Evolutionary conservation across 2,797 vertebrate genomes (phyloP).

Genomic region (Lagorchestes hirsutus): DNA sequence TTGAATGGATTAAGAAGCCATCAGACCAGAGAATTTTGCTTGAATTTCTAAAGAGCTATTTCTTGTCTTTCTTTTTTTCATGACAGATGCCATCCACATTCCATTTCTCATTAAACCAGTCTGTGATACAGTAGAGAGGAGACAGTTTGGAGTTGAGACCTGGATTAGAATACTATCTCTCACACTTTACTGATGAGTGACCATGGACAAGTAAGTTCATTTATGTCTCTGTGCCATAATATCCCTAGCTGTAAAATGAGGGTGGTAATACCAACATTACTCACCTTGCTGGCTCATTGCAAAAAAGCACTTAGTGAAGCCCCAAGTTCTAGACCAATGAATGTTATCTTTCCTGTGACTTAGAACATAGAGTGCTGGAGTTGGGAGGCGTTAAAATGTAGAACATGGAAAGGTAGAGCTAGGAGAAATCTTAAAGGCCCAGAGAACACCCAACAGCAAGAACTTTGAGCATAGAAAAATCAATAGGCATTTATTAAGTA

Average conservation of each 20-base stretch:
- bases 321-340: background rate
- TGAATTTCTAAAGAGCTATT: conserved; percentile 37
- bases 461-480: background rate
- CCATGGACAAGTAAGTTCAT: background rate
- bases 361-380: background rate
- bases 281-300: background rate
- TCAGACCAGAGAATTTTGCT: conserved; percentile 39
- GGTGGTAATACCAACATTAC: background rate
- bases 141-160: background rate
- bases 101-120: background rate
- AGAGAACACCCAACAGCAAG: background rate
- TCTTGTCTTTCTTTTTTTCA: background rate
- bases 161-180: background rate
- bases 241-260: background rate
- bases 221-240: background rate
- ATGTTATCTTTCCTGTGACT: background rate
- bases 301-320: background rate
- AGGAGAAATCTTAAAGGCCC: background rate
- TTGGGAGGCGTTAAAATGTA: background rate
- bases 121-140: background rate
- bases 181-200: background rate
- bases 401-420: background rate
- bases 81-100: background rate
- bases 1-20: conserved; percentile 51
- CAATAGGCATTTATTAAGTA: background rate